These are phyloP conservation scores for Odontophorus gujanensis DNA, from an alignment of 2,113 vertebrate genomes.

Conservation along the genomic window DNA sequence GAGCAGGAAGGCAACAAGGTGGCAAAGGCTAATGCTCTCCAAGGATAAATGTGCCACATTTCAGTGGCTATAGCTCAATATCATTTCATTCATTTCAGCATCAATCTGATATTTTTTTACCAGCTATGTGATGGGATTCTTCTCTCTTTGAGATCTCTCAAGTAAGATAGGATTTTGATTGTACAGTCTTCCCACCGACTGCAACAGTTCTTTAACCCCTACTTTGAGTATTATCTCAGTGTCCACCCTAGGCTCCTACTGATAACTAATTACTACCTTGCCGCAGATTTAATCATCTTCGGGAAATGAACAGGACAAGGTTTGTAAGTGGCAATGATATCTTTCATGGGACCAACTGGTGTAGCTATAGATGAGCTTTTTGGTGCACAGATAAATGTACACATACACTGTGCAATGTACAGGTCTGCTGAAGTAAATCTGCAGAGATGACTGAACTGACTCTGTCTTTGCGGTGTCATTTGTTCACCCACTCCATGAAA, in stretches of 20 bases:
- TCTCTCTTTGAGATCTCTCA: neutral
- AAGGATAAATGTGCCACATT: neutral
- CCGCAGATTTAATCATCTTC: neutral
- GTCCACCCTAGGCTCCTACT: neutral
- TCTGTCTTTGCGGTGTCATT: neutral
- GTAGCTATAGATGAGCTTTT: neutral
- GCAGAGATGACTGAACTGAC: neutral
- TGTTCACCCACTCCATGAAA: neutral
- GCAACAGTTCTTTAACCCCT: rapidly evolving
- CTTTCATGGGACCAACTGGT: neutral
- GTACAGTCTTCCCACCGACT: neutral
- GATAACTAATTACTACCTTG: neutral
- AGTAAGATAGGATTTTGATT: neutral
- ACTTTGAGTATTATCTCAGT: neutral
- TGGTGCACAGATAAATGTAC: neutral
- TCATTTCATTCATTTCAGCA: neutral
- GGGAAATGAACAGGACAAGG: neutral
- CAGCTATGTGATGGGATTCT: neutral
- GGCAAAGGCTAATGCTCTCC: neutral
- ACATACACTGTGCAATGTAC: neutral
- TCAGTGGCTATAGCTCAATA: neutral
- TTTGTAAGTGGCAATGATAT: neutral
- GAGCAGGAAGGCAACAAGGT: neutral
- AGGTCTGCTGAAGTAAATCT: neutral
- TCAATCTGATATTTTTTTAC: neutral